Conservation (phyloP, 2,888 invertebrate species). For the Nipponacmea schrenckii region DNA sequence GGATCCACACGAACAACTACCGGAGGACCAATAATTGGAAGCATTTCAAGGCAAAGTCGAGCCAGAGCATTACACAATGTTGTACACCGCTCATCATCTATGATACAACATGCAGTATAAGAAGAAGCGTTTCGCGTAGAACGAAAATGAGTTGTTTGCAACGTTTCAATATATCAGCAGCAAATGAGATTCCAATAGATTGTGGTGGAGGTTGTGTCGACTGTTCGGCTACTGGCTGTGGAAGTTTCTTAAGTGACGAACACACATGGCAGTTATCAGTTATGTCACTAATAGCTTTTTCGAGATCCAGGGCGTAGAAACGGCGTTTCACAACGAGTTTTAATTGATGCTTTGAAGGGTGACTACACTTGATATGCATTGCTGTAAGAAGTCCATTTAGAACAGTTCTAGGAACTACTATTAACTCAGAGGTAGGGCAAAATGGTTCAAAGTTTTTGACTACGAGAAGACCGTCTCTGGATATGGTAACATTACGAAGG, state of each 20-base stretch:
- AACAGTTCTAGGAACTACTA: constrained; percentile 35
- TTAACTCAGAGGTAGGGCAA: constrained; percentile 25
- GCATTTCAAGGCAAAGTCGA: constrained; percentile 24
- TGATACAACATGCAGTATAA: constrained; percentile 23
- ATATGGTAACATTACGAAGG: constrained; percentile 19
- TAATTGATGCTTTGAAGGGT: constrained; percentile 34
- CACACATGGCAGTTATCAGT: constrained; percentile 24
- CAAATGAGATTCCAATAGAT: constrained; percentile 6
- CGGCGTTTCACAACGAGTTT: constrained; percentile 22
- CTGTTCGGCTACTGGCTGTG: constrained; percentile 1
- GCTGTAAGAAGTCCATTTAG: constrained; percentile 36
- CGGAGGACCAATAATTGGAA: constrained; percentile 33
- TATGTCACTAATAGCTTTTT: constrained; percentile 26
- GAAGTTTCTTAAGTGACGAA: constrained; percentile 18
- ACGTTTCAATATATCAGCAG: constrained; percentile 35
- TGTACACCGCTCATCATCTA: constrained; percentile 25
- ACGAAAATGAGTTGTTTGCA: constrained; percentile 31
- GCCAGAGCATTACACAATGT: constrained; percentile 27
- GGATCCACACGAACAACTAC: constrained; percentile 38
- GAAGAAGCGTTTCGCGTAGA: constrained; percentile 34
- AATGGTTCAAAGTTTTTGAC: constrained; percentile 21
- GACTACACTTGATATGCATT: constrained; percentile 32
- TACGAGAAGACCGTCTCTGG: constrained; percentile 27
- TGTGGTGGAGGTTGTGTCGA: neutral
- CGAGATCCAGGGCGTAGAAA: constrained; percentile 38